These are phyloP conservation scores for Esox lucius DNA, from an alignment of 2,797 vertebrate species.

Conservation along the genomic window DNA sequence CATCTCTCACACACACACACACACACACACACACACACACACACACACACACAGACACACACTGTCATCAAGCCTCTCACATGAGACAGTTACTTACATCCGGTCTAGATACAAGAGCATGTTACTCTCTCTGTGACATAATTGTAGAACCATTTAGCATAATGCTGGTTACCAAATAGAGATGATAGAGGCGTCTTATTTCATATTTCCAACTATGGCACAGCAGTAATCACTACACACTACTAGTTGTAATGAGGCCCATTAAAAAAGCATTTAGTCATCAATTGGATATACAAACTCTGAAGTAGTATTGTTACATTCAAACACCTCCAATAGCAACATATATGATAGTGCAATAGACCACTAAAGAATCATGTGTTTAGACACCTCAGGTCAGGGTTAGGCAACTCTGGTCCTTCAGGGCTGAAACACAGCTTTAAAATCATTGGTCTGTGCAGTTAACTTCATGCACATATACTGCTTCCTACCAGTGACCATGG, in stretches of 20 bases:
- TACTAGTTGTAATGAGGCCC: neutral
- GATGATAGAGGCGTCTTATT: neutral
- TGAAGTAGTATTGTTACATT: neutral
- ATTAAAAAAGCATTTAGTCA: neutral
- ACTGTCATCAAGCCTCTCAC: conserved; percentile 43
- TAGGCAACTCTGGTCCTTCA: neutral
- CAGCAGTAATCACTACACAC: neutral
- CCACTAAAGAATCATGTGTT: neutral
- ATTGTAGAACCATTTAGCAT: conserved; percentile 11
- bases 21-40: conserved; percentile 55
- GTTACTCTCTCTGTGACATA: conserved; percentile 27
- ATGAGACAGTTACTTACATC: conserved; percentile 31
- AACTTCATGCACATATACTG: too few species aligned
- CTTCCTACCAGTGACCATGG: too few species aligned
- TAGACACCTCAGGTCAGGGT: neutral
- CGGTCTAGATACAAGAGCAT: conserved; percentile 22
- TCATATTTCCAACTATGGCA: neutral
- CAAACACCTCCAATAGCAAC: neutral
- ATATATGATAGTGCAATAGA: neutral
- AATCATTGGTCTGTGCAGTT: too few species aligned
- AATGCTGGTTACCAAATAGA: neutral
- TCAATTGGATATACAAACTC: neutral
- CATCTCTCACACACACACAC: conserved; percentile 52
- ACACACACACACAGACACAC: too few species aligned
- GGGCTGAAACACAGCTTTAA: too few species aligned